These are phyloP conservation scores for Ectemnius cavifrons DNA, from an alignment of 2,888 invertebrate species.

Conservation along the genomic window DNA sequence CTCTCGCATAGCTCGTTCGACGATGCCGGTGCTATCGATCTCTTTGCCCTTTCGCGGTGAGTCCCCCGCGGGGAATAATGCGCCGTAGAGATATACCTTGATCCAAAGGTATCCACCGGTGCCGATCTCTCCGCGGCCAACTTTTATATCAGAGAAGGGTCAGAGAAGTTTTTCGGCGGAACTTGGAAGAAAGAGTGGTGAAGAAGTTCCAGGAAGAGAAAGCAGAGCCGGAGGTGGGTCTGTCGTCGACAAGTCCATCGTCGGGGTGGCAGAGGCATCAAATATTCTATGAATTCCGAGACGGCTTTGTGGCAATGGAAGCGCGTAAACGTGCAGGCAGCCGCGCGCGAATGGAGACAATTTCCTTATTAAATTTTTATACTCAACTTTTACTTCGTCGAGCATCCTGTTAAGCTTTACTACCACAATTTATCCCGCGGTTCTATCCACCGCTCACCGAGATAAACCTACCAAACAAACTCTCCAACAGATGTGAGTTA, in stretches of 20 bases:
- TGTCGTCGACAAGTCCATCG: constrained; percentile 54
- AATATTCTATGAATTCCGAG: constrained; percentile 73
- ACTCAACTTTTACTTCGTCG: constrained; percentile 46
- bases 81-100: constrained; percentile 67
- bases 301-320: constrained; percentile 47
- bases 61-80: constrained; percentile 70
- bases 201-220: constrained; percentile 13
- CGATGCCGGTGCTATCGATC: constrained; percentile 61
- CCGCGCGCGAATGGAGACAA: constrained; percentile 32
- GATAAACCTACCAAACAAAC: no score
- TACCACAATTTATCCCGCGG: no score
- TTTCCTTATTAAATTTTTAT: constrained; percentile 62
- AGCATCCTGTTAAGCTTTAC: not conserved
- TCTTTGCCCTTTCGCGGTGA: constrained; percentile 57
- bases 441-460: no score
- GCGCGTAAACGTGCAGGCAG: constrained; percentile 13
- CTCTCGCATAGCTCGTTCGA: constrained; percentile 32
- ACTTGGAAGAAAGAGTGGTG: constrained; percentile 49
- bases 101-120: constrained; percentile 64
- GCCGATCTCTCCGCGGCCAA: constrained; percentile 56
- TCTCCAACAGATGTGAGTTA: no score
- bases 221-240: not conserved
- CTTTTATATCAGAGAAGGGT: constrained; percentile 61
- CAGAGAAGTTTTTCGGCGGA: constrained; percentile 57
- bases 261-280: constrained; percentile 56